Percentiles rank a stretch among this genome's conserved stretches.
Conservation (phyloP, 2,888 invertebrate species). For the Ashinkailepas kermadecensis region DNA sequence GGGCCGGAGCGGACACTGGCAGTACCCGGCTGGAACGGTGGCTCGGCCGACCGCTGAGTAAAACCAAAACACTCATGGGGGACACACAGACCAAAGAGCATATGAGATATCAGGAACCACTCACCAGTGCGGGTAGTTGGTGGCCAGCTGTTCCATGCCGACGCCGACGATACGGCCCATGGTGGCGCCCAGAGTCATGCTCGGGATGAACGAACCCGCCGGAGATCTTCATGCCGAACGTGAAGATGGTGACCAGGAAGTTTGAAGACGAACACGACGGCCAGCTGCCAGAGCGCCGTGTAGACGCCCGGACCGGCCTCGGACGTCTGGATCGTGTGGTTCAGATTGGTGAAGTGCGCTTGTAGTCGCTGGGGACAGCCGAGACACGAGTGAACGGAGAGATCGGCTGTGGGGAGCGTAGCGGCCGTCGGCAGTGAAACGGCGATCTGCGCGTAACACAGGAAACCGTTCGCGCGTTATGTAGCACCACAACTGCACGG, state of each 20-base stretch:
- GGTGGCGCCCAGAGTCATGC: slow-evolving; percentile 88
- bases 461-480: no score
- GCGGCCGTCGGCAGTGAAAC: no score
- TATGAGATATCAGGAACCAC: slow-evolving; percentile 30
- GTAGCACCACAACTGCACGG: no score
- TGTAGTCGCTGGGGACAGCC: slow-evolving; percentile 65
- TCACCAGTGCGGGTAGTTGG: slow-evolving; percentile 43
- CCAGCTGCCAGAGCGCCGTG: slow-evolving; percentile 77
- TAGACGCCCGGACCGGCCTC: slow-evolving; percentile 79
- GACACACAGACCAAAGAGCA: no score
- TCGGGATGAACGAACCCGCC: slow-evolving; percentile 96
- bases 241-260: slow-evolving; percentile 90
- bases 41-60: no score
- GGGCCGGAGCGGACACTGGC: no score
- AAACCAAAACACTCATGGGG: no score
- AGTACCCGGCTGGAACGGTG: no score
- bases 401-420: no score
- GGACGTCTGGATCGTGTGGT: slow-evolving; percentile 69
- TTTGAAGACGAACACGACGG: slow-evolving; percentile 56
- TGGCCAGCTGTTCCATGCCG: slow-evolving; percentile 86
- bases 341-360: slow-evolving; percentile 73
- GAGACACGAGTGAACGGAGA: not conserved
- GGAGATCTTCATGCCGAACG: slow-evolving; percentile 97
- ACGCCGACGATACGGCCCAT: slow-evolving; percentile 94
- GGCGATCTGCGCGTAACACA: no score